A percentile compares a stretch with the other conserved stretches of the same genome.
These are phyloP conservation scores for Achlya flavicornis DNA, from an alignment of 2,888 invertebrate genomes.

Conservation along the genomic window DNA sequence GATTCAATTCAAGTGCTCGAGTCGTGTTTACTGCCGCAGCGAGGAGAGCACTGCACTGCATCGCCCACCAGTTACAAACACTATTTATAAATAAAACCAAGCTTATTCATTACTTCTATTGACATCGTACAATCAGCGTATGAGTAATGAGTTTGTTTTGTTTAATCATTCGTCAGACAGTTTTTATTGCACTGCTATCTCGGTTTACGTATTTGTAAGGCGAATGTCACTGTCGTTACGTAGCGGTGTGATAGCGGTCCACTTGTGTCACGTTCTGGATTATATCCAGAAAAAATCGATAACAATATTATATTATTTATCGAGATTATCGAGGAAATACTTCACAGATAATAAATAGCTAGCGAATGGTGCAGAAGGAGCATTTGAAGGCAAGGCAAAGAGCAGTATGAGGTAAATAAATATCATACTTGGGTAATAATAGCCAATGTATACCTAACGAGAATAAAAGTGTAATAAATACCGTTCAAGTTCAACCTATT, in stretches of 20 bases:
- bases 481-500: not conserved
- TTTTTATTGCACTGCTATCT: not conserved
- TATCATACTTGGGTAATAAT: not conserved
- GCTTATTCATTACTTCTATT: not conserved
- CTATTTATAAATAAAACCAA: not conserved
- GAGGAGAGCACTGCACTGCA: not conserved
- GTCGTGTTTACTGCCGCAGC: not conserved
- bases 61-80: too few relatives aligned
- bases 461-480: not conserved
- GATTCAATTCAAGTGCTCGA: constrained; percentile 2
- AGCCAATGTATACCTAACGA: not conserved
- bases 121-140: not conserved
- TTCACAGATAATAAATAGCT: not conserved
- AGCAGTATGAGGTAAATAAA: constrained; percentile 1
- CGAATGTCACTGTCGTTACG: not conserved
- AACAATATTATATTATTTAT: too few relatives aligned
- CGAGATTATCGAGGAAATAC: not conserved
- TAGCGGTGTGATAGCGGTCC: not conserved
- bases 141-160: not conserved
- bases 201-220: not conserved
- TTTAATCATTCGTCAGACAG: not conserved
- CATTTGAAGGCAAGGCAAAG: not conserved
- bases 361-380: not conserved
- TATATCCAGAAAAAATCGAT: too few relatives aligned
- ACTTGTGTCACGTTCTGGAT: not conserved